These are phyloP conservation scores for Tipula unca DNA, from an alignment of 2,888 invertebrate species.

Conservation along the genomic window DNA sequence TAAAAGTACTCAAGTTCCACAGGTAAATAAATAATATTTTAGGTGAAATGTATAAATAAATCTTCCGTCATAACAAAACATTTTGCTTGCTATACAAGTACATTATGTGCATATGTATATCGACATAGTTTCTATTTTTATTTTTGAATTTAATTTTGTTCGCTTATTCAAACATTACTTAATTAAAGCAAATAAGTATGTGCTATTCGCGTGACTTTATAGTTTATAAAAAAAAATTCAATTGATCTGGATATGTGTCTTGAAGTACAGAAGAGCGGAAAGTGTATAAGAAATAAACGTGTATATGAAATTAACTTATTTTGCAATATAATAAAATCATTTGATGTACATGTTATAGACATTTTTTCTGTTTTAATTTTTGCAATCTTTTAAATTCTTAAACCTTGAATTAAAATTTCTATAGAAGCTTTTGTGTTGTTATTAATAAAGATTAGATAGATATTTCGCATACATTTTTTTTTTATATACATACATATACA, in stretches of 20 bases:
- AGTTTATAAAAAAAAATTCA: background rate
- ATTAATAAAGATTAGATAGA: background rate
- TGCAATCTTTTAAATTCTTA: background rate
- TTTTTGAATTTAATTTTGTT: background rate
- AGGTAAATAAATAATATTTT: conserved; percentile 51
- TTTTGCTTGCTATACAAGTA: background rate
- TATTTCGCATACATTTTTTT: background rate
- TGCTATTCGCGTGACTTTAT: background rate
- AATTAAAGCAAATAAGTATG: background rate
- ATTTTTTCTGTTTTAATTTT: background rate
- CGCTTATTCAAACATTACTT: background rate
- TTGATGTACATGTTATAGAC: background rate
- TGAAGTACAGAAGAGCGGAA: background rate
- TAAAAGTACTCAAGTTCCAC: conserved; percentile 92
- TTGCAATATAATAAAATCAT: background rate
- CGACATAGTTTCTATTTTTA: conserved; percentile 18
- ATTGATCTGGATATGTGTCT: background rate
- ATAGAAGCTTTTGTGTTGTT: background rate
- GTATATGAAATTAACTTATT: background rate
- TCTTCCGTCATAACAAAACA: background rate
- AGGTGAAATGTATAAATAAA: background rate
- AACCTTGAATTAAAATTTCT: conserved; percentile 4
- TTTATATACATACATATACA: too few species aligned
- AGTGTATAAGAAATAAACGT: background rate
- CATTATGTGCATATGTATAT: background rate